Evolutionary conservation across 2,113 vertebrate species (phyloP).

Genomic region (Hipposideros armiger): DNA sequence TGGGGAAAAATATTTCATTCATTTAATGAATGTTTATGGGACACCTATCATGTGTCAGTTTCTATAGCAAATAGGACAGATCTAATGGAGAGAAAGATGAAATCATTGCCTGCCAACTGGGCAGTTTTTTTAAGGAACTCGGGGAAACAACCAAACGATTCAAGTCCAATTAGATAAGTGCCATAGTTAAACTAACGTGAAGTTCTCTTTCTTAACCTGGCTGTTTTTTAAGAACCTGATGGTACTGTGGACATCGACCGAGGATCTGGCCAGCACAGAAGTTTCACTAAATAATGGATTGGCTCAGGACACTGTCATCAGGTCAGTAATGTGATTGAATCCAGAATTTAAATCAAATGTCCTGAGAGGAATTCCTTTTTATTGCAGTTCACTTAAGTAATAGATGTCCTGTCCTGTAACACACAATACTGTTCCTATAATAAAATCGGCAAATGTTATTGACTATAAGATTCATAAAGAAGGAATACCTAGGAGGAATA

Average conservation of each 20-base stretch:
- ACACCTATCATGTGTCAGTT: background rate
- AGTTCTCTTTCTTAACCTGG: background rate
- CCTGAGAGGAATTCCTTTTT: conserved; percentile 37
- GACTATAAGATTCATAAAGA: conserved; percentile 24
- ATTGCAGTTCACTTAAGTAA: conserved; percentile 69
- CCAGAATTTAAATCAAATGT: conserved; percentile 47
- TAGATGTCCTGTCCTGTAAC: background rate
- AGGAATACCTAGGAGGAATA: conserved; percentile 51
- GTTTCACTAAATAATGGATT: background rate
- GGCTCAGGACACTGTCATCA: background rate
- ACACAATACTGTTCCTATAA: background rate
- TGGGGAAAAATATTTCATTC: background rate
- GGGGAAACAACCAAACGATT: background rate
- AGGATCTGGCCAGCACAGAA: background rate
- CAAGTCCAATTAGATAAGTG: background rate
- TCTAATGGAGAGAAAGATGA: background rate
- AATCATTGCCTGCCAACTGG: background rate
- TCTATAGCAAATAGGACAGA: background rate
- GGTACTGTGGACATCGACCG: background rate
- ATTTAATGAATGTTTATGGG: background rate
- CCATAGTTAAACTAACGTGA: background rate
- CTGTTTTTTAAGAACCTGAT: background rate
- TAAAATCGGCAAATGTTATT: conserved; percentile 32
- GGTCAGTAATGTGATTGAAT: conserved; percentile 23
- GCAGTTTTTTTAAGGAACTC: background rate